A percentile compares a stretch with the other conserved stretches of the same genome.
Conservation (phyloP, 2,888 invertebrate species). For the Andrena dorsata region DNA sequence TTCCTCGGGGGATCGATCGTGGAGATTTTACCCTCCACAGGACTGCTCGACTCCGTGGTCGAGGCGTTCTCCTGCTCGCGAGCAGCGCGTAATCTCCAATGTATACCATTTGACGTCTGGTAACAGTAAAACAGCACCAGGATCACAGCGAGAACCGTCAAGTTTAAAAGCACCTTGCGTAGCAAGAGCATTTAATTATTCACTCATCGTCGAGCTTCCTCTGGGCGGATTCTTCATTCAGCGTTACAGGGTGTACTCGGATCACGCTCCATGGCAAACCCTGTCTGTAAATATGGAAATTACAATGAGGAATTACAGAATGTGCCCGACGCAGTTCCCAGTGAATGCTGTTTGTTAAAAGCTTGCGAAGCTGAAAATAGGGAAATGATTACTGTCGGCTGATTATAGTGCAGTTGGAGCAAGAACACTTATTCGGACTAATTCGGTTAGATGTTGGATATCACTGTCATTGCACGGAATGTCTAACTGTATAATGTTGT, state of each 20-base stretch:
- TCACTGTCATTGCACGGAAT: background rate
- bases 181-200: constrained; percentile 82
- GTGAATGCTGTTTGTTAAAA: background rate
- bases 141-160: constrained; percentile 76
- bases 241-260: background rate
- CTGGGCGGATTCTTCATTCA: background rate
- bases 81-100: constrained; percentile 63
- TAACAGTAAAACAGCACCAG: constrained; percentile 81
- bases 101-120: constrained; percentile 77
- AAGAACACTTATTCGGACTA: background rate
- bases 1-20: background rate
- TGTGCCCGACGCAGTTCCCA: no score
- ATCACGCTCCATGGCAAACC: background rate
- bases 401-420: background rate
- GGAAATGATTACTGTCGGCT: no score
- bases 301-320: background rate
- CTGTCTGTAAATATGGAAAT: background rate
- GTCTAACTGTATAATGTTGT: background rate
- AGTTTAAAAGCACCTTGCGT: constrained; percentile 80
- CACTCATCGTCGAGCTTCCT: constrained; percentile 65
- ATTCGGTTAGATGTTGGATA: background rate
- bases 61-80: constrained; percentile 70
- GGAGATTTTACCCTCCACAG: constrained; percentile 2
- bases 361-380: no score
- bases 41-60: constrained; percentile 47